Conservation (phyloP, 2,888 invertebrate genomes). For the Lasioglossum oenotherae region DNA sequence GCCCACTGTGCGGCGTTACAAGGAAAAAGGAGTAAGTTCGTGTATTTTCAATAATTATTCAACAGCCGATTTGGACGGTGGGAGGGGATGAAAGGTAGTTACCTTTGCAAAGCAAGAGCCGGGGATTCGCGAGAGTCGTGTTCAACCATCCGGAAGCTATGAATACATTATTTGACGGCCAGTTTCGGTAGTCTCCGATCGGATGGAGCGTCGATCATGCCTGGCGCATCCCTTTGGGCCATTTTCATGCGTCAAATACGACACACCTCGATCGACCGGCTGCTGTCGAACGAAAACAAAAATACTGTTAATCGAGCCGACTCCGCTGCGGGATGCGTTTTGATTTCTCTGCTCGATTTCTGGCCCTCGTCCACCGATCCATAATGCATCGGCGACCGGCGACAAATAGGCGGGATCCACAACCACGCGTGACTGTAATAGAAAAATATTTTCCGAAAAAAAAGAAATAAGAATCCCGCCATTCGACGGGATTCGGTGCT, state of each 20-base stretch:
- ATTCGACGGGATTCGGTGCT: background rate
- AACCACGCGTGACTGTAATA: background rate
- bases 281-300: conserved; percentile 54
- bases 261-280: conserved; percentile 71
- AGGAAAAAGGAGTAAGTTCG: conserved; percentile 32
- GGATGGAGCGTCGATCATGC: conserved; percentile 83
- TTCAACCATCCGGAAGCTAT: conserved; percentile 84
- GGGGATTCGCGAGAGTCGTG: conserved; percentile 76
- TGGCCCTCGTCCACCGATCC: background rate
- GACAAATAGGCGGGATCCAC: background rate
- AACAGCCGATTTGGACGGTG: conserved; percentile 70
- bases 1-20: no score
- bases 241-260: conserved; percentile 84
- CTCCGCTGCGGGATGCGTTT: conserved; percentile 27
- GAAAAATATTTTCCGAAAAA: background rate
- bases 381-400: background rate
- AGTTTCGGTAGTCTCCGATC: conserved; percentile 83
- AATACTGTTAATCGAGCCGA: conserved; percentile 43
- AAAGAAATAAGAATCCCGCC: background rate
- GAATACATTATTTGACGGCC: conserved; percentile 84
- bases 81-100: conserved; percentile 32
- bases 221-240: conserved; percentile 83
- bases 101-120: conserved; percentile 28
- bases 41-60: conserved; percentile 74
- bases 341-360: conserved; percentile 17